Evolutionary conservation across 2,888 invertebrate species (phyloP).

Genomic region (Caenorhabditis macrosperma): DNA sequence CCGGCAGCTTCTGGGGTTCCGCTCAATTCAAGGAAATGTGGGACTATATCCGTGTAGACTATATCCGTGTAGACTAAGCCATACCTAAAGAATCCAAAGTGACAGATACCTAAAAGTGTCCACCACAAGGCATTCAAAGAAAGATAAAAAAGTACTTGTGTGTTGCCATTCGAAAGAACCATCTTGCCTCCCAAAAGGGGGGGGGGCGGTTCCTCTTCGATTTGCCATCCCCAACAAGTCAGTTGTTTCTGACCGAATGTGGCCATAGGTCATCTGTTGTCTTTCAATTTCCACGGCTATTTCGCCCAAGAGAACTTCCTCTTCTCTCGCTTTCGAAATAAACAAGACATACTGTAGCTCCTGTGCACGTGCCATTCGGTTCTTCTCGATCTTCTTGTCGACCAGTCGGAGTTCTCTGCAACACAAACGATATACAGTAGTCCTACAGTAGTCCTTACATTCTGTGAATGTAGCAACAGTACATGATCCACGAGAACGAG

Average conservation of each 20-base stretch:
- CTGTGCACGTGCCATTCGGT: conserved; percentile 27
- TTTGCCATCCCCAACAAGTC: too few species aligned
- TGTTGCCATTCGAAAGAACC: too few species aligned
- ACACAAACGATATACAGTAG: not conserved
- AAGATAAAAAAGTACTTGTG: too few species aligned
- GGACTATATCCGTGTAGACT: too few species aligned
- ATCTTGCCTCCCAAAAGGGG: not conserved
- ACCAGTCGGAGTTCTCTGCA: conserved; percentile 42
- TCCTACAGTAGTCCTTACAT: conserved; percentile 13
- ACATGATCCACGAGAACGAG: conserved; percentile 50
- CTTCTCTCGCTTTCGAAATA: conserved; percentile 1
- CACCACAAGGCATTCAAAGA: too few species aligned
- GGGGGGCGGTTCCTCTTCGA: conserved; percentile 17
- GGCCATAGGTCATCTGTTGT: conserved; percentile 23
- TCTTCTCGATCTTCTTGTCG: conserved; percentile 45
- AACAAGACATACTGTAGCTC: conserved; percentile 40
- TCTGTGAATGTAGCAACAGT: conserved; percentile 35
- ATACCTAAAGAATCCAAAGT: too few species aligned
- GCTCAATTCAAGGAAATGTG: too few species aligned
- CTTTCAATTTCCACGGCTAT: not conserved
- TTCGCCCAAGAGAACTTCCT: not conserved
- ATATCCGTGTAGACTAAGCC: too few species aligned
- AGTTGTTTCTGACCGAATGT: conserved; percentile 14
- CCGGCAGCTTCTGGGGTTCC: too few species aligned
- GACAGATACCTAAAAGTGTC: too few species aligned